A percentile compares a stretch with the other conserved stretches of the same genome.
Conservation (phyloP, 2,797 vertebrate species). For the Meriones psammophilus region DNA sequence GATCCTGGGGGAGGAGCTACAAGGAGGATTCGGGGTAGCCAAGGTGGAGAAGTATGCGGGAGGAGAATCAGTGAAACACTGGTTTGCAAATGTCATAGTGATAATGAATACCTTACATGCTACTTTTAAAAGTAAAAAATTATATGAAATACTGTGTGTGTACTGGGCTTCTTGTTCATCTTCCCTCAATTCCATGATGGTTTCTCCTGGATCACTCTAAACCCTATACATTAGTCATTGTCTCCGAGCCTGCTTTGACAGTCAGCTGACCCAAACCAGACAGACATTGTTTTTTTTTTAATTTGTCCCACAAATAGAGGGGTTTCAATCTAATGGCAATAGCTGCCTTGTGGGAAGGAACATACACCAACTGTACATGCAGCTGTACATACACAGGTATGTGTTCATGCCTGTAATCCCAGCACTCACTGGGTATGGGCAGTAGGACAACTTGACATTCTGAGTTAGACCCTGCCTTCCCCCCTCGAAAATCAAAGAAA, state of each 20-base stretch:
- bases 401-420: background rate
- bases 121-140: background rate
- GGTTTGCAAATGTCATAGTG: background rate
- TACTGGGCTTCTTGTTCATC: too few species aligned
- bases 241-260: background rate
- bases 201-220: background rate
- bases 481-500: background rate
- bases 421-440: background rate
- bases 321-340: too few species aligned
- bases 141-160: background rate
- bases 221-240: too few species aligned
- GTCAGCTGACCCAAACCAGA: background rate
- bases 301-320: background rate
- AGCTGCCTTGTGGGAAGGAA: background rate
- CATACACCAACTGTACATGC: background rate
- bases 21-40: background rate
- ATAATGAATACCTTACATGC: background rate
- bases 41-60: background rate
- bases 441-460: background rate
- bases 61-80: background rate
- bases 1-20: background rate
- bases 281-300: background rate
- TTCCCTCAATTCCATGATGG: too few species aligned
- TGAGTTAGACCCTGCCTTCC: background rate
- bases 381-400: background rate